phyloP scores from a whole-genome alignment of 2,797 vertebrate species.

The Nyctibius grandis region DNA sequence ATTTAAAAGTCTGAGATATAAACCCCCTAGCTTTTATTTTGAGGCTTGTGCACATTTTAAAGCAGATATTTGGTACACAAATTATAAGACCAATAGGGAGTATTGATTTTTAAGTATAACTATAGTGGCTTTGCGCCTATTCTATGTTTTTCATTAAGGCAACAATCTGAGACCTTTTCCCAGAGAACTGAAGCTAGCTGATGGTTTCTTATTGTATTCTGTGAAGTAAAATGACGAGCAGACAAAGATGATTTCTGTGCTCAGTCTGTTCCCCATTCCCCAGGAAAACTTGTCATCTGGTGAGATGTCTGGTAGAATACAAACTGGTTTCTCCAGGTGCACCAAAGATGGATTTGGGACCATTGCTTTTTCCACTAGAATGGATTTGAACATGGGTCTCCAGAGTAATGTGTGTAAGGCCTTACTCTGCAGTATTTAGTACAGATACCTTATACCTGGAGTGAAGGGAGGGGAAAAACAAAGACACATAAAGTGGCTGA shows the following conservation, averaged over 20 bases:
- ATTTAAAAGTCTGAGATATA: not conserved
- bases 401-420: not conserved
- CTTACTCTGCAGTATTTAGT: not conserved
- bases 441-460: not conserved
- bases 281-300: not conserved
- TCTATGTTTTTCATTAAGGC: slow-evolving; percentile 57
- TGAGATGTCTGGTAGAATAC: not conserved
- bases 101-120: slow-evolving; percentile 61
- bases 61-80: slow-evolving; percentile 46
- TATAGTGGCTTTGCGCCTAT: slow-evolving; percentile 12
- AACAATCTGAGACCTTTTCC: slow-evolving; percentile 10
- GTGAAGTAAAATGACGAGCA: not conserved
- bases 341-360: not conserved
- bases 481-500: not conserved
- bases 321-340: not conserved
- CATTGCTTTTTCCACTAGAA: not conserved
- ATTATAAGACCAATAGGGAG: slow-evolving; percentile 34
- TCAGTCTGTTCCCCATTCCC: not conserved
- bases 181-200: not conserved
- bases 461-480: not conserved
- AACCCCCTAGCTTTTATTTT: not conserved
- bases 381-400: not conserved
- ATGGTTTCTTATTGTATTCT: slow-evolving; percentile 26
- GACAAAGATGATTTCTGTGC: not conserved
- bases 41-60: not conserved